Evolutionary conservation across 1,140 invertebrate genomes (phyloP), one percentile per base, ranked within the genome.

Genomic region (Daktulosphaira vitifoliae): DNA sequence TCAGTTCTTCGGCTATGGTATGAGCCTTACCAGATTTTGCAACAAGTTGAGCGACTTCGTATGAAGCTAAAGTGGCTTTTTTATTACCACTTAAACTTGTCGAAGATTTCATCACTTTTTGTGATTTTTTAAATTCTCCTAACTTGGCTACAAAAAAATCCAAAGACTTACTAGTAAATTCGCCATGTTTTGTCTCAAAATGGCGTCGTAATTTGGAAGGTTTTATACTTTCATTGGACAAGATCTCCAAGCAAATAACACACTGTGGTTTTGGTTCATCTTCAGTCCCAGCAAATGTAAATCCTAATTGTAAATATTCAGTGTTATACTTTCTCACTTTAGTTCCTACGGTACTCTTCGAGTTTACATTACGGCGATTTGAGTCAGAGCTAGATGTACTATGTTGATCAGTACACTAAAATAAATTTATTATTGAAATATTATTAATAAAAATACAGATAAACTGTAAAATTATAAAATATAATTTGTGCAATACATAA

Each of bases 1-100:
- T 72, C 65, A 73, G 68, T 65, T 74, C 53, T 64, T 75, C 71
- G 65, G 71, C 73, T 68, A 74, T 74, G 50, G 70, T 74, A 67
- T 74, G 70, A 65, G 70, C 23, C 23, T 49, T 49, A 23, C 9
- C 20, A 49, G 23, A 23, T 49, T 49, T 49, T 22, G 22, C 48
- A 49, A 49, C 23, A 49, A 49, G 66, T 46, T 68, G 68, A 54
- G 71, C 52, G 23, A 72, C 68, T 56, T 71, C 66, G 65, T 68
- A 73, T 49, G 68, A 70, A 59, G 71, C 69, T 38, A 69, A 70
- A 66, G 59, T 69, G 9, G 3, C 25, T 16, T 23, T 29, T 38
- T 23, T 65, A 15, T 65, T 65, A 8, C 7, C 29, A 22, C 20
- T 22, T 37, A 22, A 38, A 4, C 51, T 2, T 11, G 51, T 29